Base-by-base conservation (phyloP, 2,797 vertebrate species). In the Enteromius unitaeniatus region DNA sequence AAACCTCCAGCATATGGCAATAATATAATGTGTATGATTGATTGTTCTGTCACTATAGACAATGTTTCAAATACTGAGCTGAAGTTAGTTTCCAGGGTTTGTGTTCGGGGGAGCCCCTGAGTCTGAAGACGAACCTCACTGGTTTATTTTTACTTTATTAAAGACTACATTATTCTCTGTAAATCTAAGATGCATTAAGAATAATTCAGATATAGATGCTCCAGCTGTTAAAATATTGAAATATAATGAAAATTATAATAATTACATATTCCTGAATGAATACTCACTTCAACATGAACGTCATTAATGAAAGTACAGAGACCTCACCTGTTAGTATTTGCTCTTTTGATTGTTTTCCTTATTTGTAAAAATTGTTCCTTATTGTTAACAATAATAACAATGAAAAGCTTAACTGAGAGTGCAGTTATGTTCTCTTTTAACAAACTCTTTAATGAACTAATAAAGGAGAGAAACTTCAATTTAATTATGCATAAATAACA, bases 1-100 rank as follows among this genome's bases (percentile, higher is more conserved):
- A 34, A 68, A 68, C 15, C 13, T 26, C n/a, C 78, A 26, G 49
- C 79, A 73, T 60, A 34, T 21, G 73, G 51, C 58, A 58, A 40
- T n/a, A 5, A 55, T 75, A 6, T 40, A 2, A 0, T 23, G 2
- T 55, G 51, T 75, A 9, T 23, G 73, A 75, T 75, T 55, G 49
- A 75, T 37, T 1, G 28, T 58, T 75, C 11, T 49, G 45, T 45
- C 67, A 15, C 40, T 40, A 42, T 6, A 23, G 19, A 68, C 10
- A 68, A n/a, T 13, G 19, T 73, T 10, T 51, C 9, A 72, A 19
- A 49, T 26, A 6, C 69, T 19, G 26, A 3, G 2, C 70, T 51
- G 26, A 73, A 34, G 47, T 74, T 15, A 2, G 42, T 28, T 10
- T 72, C 10, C 1, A 53, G 2, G 31, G 1, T 3, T 60, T 62